A percentile compares a stretch with the other conserved stretches of the same genome.
These are phyloP conservation scores for Falco rusticolus DNA, from an alignment of 2,797 vertebrate species.

Conservation along the genomic window DNA sequence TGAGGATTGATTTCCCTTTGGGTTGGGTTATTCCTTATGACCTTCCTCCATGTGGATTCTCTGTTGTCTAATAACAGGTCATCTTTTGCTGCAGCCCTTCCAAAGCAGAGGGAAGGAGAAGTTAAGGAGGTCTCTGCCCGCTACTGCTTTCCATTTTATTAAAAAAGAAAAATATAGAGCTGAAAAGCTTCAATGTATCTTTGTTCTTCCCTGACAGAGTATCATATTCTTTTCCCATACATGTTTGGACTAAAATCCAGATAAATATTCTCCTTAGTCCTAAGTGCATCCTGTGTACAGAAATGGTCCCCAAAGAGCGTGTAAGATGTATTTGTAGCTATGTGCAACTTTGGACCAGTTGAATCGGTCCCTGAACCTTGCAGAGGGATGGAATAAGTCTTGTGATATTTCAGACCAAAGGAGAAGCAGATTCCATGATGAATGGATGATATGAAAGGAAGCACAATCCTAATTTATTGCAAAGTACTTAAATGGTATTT, in stretches of 20 bases:
- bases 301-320: background rate
- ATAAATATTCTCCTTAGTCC: background rate
- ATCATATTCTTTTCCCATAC: background rate
- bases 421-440: background rate
- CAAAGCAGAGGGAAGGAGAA: background rate
- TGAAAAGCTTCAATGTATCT: background rate
- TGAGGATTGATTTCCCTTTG: background rate
- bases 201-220: background rate
- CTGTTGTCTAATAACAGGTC: background rate
- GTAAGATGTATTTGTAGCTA: rapidly evolving
- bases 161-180: background rate
- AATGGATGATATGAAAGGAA: slow-evolving; percentile 39
- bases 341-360: background rate
- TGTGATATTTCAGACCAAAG: background rate
- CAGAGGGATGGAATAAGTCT: background rate
- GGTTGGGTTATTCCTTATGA: background rate
- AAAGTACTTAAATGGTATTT: slow-evolving; percentile 4
- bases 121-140: background rate
- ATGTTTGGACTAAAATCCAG: background rate
- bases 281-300: background rate
- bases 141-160: background rate
- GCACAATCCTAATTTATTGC: slow-evolving; percentile 17
- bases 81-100: background rate
- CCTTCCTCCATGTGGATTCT: background rate
- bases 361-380: background rate